Evolutionary conservation across 1,140 invertebrate species (phyloP).

Genomic region (Lepidostoma basale): DNA sequence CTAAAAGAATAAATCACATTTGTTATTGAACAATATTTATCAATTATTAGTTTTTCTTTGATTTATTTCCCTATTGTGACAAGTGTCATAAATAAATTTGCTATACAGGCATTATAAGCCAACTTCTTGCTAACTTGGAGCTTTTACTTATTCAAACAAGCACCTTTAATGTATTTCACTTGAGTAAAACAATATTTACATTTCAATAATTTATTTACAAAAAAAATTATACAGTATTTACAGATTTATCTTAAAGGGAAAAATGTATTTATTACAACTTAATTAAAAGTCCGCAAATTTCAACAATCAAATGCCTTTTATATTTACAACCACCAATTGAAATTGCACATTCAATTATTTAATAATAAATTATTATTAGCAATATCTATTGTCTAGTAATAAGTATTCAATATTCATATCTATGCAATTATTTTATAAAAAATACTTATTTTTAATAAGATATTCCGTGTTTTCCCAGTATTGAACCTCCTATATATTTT

Average conservation of each 20-base stretch:
- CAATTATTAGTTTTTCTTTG: no score
- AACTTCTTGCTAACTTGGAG: no score
- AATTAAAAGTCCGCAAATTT: not conserved
- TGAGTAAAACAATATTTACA: not conserved
- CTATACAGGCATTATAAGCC: no score
- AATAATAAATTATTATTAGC: constrained; percentile 13
- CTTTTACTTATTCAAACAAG: no score
- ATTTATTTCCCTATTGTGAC: no score
- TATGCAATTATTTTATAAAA: constrained; percentile 13
- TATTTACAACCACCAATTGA: not conserved
- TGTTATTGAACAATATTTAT: no score
- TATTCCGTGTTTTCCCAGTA: not conserved
- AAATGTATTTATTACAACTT: not conserved
- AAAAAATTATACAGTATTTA: constrained; percentile 24
- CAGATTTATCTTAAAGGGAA: not conserved
- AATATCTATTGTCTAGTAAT: constrained; percentile 1
- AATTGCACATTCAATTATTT: not conserved
- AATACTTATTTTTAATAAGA: not conserved
- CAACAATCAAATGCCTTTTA: not conserved
- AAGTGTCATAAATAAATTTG: no score
- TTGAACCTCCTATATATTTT: not conserved
- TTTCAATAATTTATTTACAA: constrained; percentile 19
- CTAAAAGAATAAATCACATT: no score
- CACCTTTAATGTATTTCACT: no score
- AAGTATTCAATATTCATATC: constrained; percentile 1